Percentiles rank a stretch among this genome's conserved stretches.
Conservation (phyloP, 2,113 vertebrate genomes). For the Hoplias malabaricus region DNA sequence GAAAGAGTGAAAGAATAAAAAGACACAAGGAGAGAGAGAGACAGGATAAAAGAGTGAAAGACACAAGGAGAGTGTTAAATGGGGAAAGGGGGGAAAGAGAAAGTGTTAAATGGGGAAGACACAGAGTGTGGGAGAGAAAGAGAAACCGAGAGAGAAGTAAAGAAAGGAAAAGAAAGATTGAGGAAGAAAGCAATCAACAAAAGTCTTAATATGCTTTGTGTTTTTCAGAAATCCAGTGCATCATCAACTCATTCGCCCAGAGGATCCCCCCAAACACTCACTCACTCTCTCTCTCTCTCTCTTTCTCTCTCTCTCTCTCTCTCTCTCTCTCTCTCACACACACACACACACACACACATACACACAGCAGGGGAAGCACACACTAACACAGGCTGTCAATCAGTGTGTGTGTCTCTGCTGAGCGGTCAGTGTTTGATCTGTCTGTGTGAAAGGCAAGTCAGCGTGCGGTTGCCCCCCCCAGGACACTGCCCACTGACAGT, state of each 20-base stretch:
- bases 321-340: background rate
- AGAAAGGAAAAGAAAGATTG: too few species aligned
- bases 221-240: too few species aligned
- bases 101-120: too few species aligned
- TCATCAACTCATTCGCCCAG: too few species aligned
- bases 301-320: too few species aligned
- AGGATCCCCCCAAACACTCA: slow-evolving; percentile 33
- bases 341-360: too few species aligned
- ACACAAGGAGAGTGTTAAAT: background rate
- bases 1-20: background rate
- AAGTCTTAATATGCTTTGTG: too few species aligned
- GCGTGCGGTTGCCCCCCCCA: slow-evolving; percentile 66
- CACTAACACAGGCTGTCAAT: slow-evolving; percentile 10
- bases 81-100: slow-evolving; percentile 53
- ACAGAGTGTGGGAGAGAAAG: too few species aligned
- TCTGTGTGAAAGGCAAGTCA: slow-evolving; percentile 75
- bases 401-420: background rate
- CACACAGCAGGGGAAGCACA: slow-evolving; percentile 43
- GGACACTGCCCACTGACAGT: slow-evolving; percentile 73
- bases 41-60: too few species aligned
- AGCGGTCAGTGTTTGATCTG: slow-evolving; percentile 75
- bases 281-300: too few species aligned
- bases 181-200: too few species aligned
- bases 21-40: slow-evolving; percentile 22
- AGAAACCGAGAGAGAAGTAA: too few species aligned